A percentile compares a stretch with the other conserved stretches of the same genome.
Evolutionary conservation across 1,140 invertebrate species (phyloP).

Genomic region (Ectropis grisescens): DNA sequence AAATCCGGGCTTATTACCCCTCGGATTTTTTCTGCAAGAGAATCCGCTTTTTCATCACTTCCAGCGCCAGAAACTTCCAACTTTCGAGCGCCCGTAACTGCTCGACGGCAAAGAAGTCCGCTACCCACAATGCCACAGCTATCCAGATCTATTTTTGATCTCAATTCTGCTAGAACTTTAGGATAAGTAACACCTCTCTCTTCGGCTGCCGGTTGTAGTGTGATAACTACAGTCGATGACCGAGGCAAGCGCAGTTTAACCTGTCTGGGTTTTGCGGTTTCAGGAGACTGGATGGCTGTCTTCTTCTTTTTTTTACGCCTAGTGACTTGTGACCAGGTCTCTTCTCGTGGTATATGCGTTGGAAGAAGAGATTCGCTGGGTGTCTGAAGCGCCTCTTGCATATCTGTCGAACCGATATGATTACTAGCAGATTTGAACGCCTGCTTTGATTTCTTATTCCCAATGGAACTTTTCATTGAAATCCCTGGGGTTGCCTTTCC

Average conservation of each 20-base stretch:
- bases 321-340: no score
- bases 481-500: no score
- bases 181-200: conserved; percentile 3
- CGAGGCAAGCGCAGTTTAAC: conserved; percentile 1
- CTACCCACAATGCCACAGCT: neutral
- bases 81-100: conserved; percentile 11
- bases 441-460: no score
- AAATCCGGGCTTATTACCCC: neutral
- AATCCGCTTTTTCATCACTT: conserved; percentile 8
- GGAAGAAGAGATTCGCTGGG: no score
- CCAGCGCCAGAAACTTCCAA: conserved; percentile 5
- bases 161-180: neutral
- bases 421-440: no score
- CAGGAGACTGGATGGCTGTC: no score
- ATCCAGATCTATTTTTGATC: neutral
- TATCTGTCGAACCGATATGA: no score
- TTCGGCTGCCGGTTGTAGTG: conserved; percentile 7
- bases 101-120: neutral
- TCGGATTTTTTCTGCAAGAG: conserved; percentile 5
- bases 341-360: no score
- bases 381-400: no score
- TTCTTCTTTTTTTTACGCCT: no score
- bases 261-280: no score
- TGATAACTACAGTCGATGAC: conserved; percentile 8
- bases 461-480: no score